Conservation (phyloP, 1,140 invertebrate genomes). For the Palaemon carinicauda region DNA sequence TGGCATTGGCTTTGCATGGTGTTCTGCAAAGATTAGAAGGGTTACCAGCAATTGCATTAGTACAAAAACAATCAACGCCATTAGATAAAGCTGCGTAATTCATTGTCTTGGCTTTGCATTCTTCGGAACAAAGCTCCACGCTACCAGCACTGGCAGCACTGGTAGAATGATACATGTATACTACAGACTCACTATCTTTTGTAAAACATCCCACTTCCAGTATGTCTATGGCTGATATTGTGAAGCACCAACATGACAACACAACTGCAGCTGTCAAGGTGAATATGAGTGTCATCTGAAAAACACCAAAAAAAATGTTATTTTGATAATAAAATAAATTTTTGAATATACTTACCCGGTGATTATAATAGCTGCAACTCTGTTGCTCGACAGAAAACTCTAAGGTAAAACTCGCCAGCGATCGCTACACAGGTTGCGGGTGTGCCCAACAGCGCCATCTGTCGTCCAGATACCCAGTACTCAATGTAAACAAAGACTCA, state of each 20-base stretch:
- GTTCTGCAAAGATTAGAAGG: constrained; percentile 16
- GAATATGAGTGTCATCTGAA: constrained; percentile 29
- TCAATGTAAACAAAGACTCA: too few species aligned
- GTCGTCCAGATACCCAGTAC: too few species aligned
- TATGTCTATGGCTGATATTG: neutral
- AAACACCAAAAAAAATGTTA: neutral
- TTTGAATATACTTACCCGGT: too few species aligned
- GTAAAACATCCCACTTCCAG: constrained; percentile 23
- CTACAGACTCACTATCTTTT: neutral
- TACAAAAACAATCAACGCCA: constrained; percentile 41
- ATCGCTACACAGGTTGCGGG: too few species aligned
- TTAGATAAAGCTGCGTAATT: constrained; percentile 36
- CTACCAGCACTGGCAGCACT: neutral
- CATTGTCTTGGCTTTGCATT: constrained; percentile 32
- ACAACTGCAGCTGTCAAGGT: neutral
- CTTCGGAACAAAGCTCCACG: constrained; percentile 40
- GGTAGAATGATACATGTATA: neutral
- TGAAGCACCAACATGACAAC: neutral
- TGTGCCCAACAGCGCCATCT: too few species aligned
- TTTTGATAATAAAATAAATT: too few species aligned
- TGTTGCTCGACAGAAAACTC: too few species aligned
- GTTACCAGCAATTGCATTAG: constrained; percentile 21
- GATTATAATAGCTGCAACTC: too few species aligned
- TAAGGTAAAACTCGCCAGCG: too few species aligned
- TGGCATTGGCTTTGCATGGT: constrained; percentile 17